phyloP scores from a whole-genome alignment of 1,140 invertebrate genomes.

The Halotydeus destructor region DNA sequence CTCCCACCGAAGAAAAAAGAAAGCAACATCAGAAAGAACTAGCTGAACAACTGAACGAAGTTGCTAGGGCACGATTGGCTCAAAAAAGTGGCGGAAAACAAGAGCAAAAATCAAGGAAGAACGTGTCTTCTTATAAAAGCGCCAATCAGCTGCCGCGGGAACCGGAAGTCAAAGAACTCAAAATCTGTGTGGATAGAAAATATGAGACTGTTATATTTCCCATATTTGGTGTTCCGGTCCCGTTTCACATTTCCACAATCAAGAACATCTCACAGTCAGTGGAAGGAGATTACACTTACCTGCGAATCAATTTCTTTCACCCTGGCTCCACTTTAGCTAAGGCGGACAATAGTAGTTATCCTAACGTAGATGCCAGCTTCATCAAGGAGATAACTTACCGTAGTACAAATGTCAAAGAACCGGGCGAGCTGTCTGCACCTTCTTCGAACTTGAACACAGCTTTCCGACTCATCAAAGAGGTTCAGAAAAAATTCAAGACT shows the following conservation, averaged over 20 bases:
- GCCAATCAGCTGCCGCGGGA: conserved; percentile 77
- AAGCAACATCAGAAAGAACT: conserved; percentile 92
- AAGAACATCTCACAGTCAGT: conserved; percentile 97
- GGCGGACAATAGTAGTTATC: conserved; percentile 67
- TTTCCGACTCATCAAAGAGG: conserved; percentile 93
- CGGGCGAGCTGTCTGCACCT: conserved; percentile 80
- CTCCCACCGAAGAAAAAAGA: conserved; percentile 87
- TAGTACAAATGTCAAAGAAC: conserved; percentile 91
- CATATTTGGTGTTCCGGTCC: conserved; percentile 80
- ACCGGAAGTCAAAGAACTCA: conserved; percentile 73
- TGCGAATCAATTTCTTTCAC: conserved; percentile 97
- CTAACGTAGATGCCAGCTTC: conserved; percentile 85
- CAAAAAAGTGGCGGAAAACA: conserved; percentile 51
- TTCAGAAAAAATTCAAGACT: conserved; percentile 96
- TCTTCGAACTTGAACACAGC: conserved; percentile 90
- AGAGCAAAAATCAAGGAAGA: conserved; percentile 72
- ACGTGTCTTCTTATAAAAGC: conserved; percentile 84
- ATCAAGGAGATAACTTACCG: conserved; percentile 99
- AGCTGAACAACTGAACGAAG: conserved; percentile 68
- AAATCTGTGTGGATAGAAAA: conserved; percentile 89
- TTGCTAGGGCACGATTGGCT: conserved; percentile 70
- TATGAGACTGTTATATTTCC: conserved; percentile 94
- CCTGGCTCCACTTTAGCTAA: conserved; percentile 85
- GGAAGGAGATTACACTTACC: conserved; percentile 96
- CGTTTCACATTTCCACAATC: conserved; percentile 95